Evolutionary conservation across 2,797 vertebrate genomes (phyloP), one percentile per base, ranked within the genome.

Genomic region (Coilia nasus): DNA sequence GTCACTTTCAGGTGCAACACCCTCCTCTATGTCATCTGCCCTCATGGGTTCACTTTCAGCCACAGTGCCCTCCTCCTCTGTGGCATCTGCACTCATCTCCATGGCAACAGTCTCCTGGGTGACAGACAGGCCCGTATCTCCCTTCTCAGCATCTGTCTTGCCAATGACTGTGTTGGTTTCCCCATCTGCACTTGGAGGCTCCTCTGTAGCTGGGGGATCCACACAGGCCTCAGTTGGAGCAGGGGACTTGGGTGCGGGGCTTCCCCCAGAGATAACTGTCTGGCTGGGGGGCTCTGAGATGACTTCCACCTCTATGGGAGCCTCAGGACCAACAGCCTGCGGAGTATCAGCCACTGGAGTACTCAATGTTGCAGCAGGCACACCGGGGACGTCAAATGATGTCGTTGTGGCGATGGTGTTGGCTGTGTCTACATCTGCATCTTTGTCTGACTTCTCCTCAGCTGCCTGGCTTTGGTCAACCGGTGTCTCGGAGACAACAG

Each of bases 1-100:
- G 57, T 80, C 60, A 35, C 82, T 83, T 5, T 93, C 86, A 0
- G 88, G 85, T 35, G 67, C 82, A 14, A 82, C 81, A 84, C 71
- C 83, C 71, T 28, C 0, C 81, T 60, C 82, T 62, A 6, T 19
- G 17, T 14, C 21, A 31, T 60, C 41, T 31, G 46, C 46, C 10
- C 12, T 50, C 3, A 47, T 47, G 2, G 50, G 2, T 14, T 54
- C 50, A 54, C 50, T 1, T 9, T 54, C 14, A 54, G 50, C 2
- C 50, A 3, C 50, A 9, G 50, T 78, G n/a, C n/a, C 75, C 0
- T 80, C 85, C 31, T 89, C 91, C 54, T 60, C 82, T 60, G 28
- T 23, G 23, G 19, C 21, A 50, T 60, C 41, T 31, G 46, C 46
- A 25, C 12, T 50, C 3, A 28, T 62, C 9, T 15, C 23, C 80